These are phyloP conservation scores for Buceros bicornis DNA, from an alignment of 2,797 vertebrate species.

Conservation along the genomic window DNA sequence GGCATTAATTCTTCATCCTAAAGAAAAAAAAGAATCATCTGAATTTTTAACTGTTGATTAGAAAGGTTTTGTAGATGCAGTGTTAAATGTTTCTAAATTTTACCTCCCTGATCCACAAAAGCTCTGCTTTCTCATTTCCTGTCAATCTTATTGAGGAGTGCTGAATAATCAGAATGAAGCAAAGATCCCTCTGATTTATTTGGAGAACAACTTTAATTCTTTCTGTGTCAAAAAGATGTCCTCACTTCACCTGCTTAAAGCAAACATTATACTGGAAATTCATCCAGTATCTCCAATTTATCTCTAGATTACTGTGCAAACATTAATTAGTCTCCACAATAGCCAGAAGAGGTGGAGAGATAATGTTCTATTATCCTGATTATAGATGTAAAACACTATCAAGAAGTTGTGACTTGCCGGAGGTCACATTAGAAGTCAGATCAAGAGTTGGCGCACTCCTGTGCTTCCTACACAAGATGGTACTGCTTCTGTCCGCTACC, in stretches of 20 bases:
- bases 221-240: slow-evolving; percentile 15
- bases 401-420: neutral
- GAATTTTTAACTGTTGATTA: neutral
- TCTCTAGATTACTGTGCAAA: neutral
- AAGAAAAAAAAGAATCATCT: neutral
- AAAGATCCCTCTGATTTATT: slow-evolving; percentile 35
- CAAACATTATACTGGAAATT: slow-evolving; percentile 5
- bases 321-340: neutral
- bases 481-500: neutral
- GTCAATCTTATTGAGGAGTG: slow-evolving; percentile 18
- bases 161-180: slow-evolving; percentile 49
- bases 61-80: neutral
- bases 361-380: neutral
- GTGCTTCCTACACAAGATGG: neutral
- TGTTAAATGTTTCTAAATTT: slow-evolving; percentile 10
- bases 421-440: neutral
- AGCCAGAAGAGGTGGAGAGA: slow-evolving; percentile 15
- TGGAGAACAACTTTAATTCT: slow-evolving; percentile 33
- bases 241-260: slow-evolving; percentile 34
- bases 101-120: neutral
- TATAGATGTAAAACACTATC: neutral
- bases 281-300: neutral
- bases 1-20: neutral
- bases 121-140: slow-evolving; percentile 43
- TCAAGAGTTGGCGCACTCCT: neutral